Base-by-base conservation (phyloP, 2,888 invertebrate genomes). In the Agapostemon virescens region DNA sequence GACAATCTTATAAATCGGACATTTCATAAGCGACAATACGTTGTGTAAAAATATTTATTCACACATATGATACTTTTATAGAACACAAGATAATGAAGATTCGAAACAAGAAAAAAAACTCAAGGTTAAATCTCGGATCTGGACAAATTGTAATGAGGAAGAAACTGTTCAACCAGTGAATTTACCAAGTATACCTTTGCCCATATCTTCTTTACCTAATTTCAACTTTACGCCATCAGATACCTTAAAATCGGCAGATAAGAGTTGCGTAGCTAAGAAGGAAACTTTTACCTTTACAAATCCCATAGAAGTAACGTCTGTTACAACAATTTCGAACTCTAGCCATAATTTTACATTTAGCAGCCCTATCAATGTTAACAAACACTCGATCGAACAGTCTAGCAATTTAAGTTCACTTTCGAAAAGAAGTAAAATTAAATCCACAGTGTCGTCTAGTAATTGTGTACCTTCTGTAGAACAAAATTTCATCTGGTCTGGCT, bases 311-410 rank as follows among this genome's bases (percentile, higher is more conserved):
- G 87, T 94, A 30, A 91, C 93, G 6, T 91, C 93, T 69, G 90
- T 92, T 55, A 85, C 92, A 4, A 93, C 93, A 67, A 92, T 92
- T 80, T 89, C 94, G 55, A 91, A 92, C 74, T 93, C 94, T 4
- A 93, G 93, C 26, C 94, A 94, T 83, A 93, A 94, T 84, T 95
- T 94, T 79, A 94, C 93, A 84, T 95, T 95, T 86, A 94, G 94
- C 84, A 93, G 93, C 74, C 95, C 95, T 15, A 85, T 93, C 1
- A 84, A 89, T 49, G 90, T 93, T 52, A 63, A 74, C 17, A 69
- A 74, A 67, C 72, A 55, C 26, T 33, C 67, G 26, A 7, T 33
- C 7, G 85, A 85, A 40, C 85, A 84, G 42, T 77, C 85, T n/a
- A 73, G 74, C n/a, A 84, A 88, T 23, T 75, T 86, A 3, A 61